phyloP scores from a whole-genome alignment of 2,888 invertebrate species.

The Biston betularia region DNA sequence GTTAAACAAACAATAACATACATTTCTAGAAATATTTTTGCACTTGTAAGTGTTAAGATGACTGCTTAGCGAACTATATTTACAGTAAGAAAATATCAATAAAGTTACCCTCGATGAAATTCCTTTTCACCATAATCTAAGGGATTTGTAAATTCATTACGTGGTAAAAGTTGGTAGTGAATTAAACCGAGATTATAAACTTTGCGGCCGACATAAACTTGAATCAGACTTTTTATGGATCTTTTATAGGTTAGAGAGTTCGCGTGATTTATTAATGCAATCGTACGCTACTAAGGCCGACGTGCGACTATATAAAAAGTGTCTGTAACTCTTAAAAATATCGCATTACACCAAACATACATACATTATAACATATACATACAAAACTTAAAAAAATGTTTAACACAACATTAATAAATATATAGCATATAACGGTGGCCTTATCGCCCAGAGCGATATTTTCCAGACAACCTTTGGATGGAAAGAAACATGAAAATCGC shows the following conservation, averaged over 20 bases:
- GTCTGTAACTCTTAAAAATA: too few species aligned
- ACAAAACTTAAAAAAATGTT: too few species aligned
- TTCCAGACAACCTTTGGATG: too few species aligned
- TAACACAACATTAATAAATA: too few species aligned
- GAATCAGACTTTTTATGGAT: constrained; percentile 49
- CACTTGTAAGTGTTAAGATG: not conserved
- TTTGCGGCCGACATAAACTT: constrained; percentile 55
- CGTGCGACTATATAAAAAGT: not conserved
- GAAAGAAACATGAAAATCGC: too few species aligned
- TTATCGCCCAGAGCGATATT: too few species aligned
- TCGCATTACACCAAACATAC: too few species aligned
- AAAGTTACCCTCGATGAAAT: not conserved
- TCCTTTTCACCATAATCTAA: constrained; percentile 42
- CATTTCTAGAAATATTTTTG: too few species aligned
- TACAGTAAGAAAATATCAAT: not conserved
- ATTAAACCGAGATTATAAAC: constrained; percentile 71
- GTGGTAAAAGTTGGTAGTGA: constrained; percentile 66
- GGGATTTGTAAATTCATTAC: constrained; percentile 73
- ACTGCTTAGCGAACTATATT: not conserved
- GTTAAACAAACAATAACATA: too few species aligned
- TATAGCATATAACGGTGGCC: too few species aligned
- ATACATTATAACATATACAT: too few species aligned
- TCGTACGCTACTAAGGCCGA: constrained; percentile 10
- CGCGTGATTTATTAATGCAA: constrained; percentile 31
- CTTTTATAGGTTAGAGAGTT: constrained; percentile 51